A percentile compares a stretch with the other conserved stretches of the same genome.
phyloP scores from a whole-genome alignment of 1,140 invertebrate genomes.

The Lanistes nyassanus region DNA sequence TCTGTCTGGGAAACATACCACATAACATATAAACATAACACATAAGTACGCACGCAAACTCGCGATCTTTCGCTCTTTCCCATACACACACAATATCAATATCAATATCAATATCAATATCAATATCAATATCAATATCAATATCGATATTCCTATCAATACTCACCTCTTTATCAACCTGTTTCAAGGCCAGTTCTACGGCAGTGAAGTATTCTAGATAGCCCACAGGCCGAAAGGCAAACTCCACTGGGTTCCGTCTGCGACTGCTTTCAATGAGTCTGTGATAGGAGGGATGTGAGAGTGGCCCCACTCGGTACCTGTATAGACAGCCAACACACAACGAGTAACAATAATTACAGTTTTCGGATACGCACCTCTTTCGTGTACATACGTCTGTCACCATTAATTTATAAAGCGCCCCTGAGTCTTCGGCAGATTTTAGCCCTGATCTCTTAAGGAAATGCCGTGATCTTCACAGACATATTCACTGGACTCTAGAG shows the following conservation, averaged over 20 bases:
- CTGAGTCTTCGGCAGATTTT: too few species aligned
- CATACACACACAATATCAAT: slow-evolving; percentile 14
- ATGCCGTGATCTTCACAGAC: too few species aligned
- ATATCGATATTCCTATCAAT: background rate
- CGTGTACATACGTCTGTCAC: too few species aligned
- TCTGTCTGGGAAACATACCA: background rate
- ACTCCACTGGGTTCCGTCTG: slow-evolving; percentile 30
- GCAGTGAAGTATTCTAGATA: slow-evolving; percentile 25
- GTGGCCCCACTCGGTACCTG: slow-evolving; percentile 26
- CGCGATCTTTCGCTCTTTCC: background rate
- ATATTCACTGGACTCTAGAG: too few species aligned
- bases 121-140: too few species aligned
- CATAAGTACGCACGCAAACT: background rate
- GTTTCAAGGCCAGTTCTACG: slow-evolving; percentile 3
- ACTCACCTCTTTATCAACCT: slow-evolving; percentile 31
- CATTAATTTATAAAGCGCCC: too few species aligned
- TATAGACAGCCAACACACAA: background rate
- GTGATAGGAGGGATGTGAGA: slow-evolving; percentile 11
- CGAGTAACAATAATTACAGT: too few species aligned
- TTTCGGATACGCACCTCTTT: too few species aligned
- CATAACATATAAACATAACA: background rate
- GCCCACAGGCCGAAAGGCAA: slow-evolving; percentile 31
- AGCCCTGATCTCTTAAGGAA: too few species aligned
- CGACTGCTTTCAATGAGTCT: background rate
- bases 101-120: too few species aligned